Conservation (phyloP, 2,888 invertebrate species). For the Plagodis pulveraria region DNA sequence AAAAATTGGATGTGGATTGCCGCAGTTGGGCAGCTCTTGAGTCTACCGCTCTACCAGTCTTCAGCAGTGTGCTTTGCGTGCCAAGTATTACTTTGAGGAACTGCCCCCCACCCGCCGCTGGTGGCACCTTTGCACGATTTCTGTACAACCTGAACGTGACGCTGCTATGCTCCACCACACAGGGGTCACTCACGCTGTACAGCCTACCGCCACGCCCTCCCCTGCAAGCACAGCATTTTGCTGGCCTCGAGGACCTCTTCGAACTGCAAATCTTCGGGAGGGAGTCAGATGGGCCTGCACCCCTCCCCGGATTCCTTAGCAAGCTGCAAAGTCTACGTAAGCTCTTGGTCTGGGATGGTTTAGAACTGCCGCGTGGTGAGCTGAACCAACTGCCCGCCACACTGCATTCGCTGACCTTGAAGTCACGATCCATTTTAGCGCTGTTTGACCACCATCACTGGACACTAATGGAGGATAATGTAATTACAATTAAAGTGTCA, state of each 20-base stretch:
- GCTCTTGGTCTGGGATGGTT: slow-evolving; percentile 6
- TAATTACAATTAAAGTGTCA: slow-evolving; percentile 11
- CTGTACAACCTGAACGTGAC: slow-evolving; percentile 26
- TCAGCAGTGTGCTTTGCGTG: slow-evolving; percentile 12
- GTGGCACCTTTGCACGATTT: slow-evolving; percentile 11
- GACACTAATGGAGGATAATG: slow-evolving; percentile 12
- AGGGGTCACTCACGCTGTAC: slow-evolving; percentile 7
- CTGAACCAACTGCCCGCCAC: slow-evolving; percentile 88
- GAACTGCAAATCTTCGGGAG: slow-evolving; percentile 12
- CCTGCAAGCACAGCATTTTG: slow-evolving; percentile 22
- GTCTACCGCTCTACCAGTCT: slow-evolving; percentile 2
- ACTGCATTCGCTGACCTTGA: slow-evolving; percentile 63
- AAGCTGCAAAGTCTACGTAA: slow-evolving; percentile 10
- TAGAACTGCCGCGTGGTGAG: slow-evolving; percentile 53
- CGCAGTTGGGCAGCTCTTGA: slow-evolving; percentile 1
- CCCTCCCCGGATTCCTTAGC: slow-evolving; percentile 14
- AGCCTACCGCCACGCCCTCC: slow-evolving; percentile 14
- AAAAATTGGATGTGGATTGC: background rate
- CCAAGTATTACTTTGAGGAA: too few species aligned
- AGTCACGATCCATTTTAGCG: slow-evolving; percentile 10
- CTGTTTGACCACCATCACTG: slow-evolving; percentile 13
- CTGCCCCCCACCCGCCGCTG: background rate
- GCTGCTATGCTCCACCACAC: background rate
- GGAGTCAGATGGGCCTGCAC: background rate
- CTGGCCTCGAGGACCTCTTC: slow-evolving; percentile 11